Evolutionary conservation across 2,113 vertebrate species (phyloP), one percentile per base, ranked within the genome.

Genomic region (Psilopogon haemacephalus): DNA sequence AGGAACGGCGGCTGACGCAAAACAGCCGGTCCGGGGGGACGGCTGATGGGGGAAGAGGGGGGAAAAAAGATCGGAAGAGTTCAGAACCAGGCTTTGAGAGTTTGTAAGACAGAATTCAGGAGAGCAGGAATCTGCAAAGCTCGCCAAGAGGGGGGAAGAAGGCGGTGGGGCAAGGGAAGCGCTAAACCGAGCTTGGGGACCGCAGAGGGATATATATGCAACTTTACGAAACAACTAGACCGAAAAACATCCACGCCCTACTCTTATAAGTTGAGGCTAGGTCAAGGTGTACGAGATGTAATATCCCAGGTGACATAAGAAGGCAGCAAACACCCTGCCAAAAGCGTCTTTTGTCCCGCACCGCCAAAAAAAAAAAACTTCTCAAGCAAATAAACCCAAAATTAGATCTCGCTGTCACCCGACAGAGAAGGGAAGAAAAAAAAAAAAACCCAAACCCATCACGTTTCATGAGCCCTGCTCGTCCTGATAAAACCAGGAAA

Each of bases 281-380:
- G 56, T 27, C 55, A 75, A 70, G 30, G 35, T 35, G 54, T 35
- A 48, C 32, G 55, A 40, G 60, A 67, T 19, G 23, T n/a, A 74
- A 65, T 78, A 94, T 81, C 70, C 63, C 73, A 90, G 65, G 90
- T 86, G 94, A 64, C 56, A 83, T 6, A 76, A 69, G 90, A 94
- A 73, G 56, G 88, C 68, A 59, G 60, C 82, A 80, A 77, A 59
- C 67, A 37, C 28, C 56, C 60, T 89, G 91, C 60, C 78, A 73
- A 80, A 88, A 71, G 13, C 37, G 8, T 23, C 60, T 40, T 59
- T 85, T 38, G 44, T 65, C 48, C 70, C 40, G 15, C 67, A 21
- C 24, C 30, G 14, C 46, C 72, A 32, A 46, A 42, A 20, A 32
- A 26, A 32, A 28, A 28, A 40, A 7, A 21, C 19, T 14, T 16